Evolutionary conservation across 2,797 vertebrate genomes (phyloP).

Genomic region (Poeciliopsis paucimaculata): DNA sequence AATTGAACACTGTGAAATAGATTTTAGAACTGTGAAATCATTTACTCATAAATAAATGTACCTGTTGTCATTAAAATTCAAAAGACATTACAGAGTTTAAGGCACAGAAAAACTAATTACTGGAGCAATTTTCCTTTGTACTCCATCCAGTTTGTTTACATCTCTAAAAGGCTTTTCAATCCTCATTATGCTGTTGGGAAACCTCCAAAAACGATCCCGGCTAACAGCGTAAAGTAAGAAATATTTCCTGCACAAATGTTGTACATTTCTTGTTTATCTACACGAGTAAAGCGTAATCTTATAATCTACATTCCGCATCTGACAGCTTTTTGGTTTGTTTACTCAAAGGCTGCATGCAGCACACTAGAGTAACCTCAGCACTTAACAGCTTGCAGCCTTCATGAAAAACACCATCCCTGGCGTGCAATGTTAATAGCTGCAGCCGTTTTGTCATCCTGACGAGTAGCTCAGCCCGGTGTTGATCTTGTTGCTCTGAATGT

Average conservation of each 20-base stretch:
- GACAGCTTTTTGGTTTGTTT: conserved; percentile 52
- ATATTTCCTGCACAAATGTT: conserved; percentile 13
- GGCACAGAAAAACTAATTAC: conserved; percentile 18
- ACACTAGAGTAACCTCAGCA: conserved; percentile 29
- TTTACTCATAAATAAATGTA: neutral
- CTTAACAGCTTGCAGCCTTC: conserved; percentile 31
- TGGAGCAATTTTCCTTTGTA: conserved; percentile 12
- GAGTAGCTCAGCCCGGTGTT: conserved; percentile 5
- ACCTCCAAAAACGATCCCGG: conserved; percentile 31
- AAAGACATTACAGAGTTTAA: conserved; percentile 9
- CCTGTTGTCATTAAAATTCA: neutral
- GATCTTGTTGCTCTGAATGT: neutral
- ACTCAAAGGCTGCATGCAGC: conserved; percentile 24
- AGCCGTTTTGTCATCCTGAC: conserved; percentile 1
- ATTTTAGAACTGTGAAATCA: neutral
- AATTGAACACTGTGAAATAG: neutral
- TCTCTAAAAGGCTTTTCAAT: conserved; percentile 17
- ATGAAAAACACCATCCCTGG: conserved; percentile 20
- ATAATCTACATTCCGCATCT: conserved; percentile 50
- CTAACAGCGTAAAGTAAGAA: conserved; percentile 19
- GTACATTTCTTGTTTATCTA: conserved; percentile 32
- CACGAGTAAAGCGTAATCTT: conserved; percentile 18
- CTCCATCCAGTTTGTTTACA: conserved; percentile 11
- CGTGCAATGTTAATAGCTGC: conserved; percentile 15
- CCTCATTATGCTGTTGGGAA: conserved; percentile 22